Percentiles rank a stretch among this genome's conserved stretches.
Conservation (phyloP, 2,888 invertebrate species). For the Drosophila neonasuta region DNA sequence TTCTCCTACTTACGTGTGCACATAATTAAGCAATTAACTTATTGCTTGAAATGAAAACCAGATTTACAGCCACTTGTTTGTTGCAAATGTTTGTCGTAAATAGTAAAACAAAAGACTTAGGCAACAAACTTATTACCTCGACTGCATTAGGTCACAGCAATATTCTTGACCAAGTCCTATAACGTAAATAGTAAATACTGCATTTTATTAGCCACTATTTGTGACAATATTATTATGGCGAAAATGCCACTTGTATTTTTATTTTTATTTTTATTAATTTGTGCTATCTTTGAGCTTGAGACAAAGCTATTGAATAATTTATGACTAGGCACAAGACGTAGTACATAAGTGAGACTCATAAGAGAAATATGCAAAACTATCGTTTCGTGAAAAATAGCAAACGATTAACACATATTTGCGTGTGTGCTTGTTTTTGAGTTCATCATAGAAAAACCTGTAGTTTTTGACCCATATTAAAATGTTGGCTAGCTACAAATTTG, state of each 20-base stretch:
- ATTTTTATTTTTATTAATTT: slow-evolving; percentile 18
- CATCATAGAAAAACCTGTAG: slow-evolving; percentile 65
- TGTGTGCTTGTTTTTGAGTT: slow-evolving; percentile 20
- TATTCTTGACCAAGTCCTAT: slow-evolving; percentile 16
- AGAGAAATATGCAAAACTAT: slow-evolving; percentile 32
- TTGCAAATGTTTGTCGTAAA: slow-evolving; percentile 25
- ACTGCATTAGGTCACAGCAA: background rate
- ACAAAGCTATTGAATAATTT: slow-evolving; percentile 65
- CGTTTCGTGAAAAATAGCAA: slow-evolving; percentile 37
- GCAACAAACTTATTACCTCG: slow-evolving; percentile 43
- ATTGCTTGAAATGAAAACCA: slow-evolving; percentile 24
- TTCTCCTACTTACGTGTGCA: slow-evolving; percentile 6
- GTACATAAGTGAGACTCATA: slow-evolving; percentile 17
- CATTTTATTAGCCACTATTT: slow-evolving; percentile 10
- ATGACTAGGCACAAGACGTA: slow-evolving; percentile 36
- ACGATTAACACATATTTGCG: slow-evolving; percentile 66
- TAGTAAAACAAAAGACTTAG: slow-evolving; percentile 34
- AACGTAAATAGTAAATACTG: slow-evolving; percentile 18
- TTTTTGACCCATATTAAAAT: slow-evolving; percentile 71
- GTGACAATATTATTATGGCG: slow-evolving; percentile 19
- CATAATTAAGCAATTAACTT: slow-evolving; percentile 24
- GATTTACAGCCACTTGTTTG: slow-evolving; percentile 21
- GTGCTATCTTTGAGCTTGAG: slow-evolving; percentile 17
- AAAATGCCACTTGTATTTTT: slow-evolving; percentile 44
- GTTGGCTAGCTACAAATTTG: slow-evolving; percentile 55